Evolutionary conservation across 2,888 invertebrate species (phyloP).

Genomic region (Boloria selene): DNA sequence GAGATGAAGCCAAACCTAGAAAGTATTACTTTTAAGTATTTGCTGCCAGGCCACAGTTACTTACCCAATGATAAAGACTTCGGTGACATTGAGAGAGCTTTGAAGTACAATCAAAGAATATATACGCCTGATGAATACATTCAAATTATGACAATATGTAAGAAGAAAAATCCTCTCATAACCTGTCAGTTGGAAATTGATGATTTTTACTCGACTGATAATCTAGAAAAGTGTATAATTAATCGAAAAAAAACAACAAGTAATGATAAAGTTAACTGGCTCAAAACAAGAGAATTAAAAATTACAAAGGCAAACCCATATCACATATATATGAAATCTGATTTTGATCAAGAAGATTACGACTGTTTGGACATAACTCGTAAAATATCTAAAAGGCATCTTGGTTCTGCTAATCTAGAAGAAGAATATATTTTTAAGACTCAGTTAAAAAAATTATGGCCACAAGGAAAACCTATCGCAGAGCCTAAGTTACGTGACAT

Average conservation of each 20-base stretch:
- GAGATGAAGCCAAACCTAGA: constrained; percentile 26
- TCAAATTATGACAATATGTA: background rate
- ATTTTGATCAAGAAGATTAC: constrained; percentile 15
- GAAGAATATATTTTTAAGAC: too few relatives aligned
- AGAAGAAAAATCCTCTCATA: constrained; percentile 4
- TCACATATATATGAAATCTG: constrained; percentile 20
- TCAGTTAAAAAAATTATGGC: too few relatives aligned
- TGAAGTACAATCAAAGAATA: constrained; percentile 31
- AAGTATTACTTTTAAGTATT: constrained; percentile 25
- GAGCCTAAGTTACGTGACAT: too few relatives aligned
- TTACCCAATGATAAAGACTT: constrained; percentile 41
- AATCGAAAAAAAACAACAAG: constrained; percentile 32
- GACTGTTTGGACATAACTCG: too few relatives aligned
- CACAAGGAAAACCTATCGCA: too few relatives aligned
- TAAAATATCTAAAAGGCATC: too few relatives aligned
- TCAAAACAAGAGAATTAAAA: constrained; percentile 27
- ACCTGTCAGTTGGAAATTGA: constrained; percentile 32
- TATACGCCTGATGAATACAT: background rate
- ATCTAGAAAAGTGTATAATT: constrained; percentile 29
- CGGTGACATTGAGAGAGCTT: constrained; percentile 36
- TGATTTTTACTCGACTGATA: constrained; percentile 32
- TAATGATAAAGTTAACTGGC: constrained; percentile 31
- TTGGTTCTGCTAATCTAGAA: too few relatives aligned
- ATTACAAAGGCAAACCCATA: constrained; percentile 23
- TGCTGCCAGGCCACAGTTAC: constrained; percentile 30